A percentile compares a stretch with the other conserved stretches of the same genome.
These are phyloP conservation scores for Steromphala cineraria DNA, from an alignment of 2,888 invertebrate species.

Conservation along the genomic window DNA sequence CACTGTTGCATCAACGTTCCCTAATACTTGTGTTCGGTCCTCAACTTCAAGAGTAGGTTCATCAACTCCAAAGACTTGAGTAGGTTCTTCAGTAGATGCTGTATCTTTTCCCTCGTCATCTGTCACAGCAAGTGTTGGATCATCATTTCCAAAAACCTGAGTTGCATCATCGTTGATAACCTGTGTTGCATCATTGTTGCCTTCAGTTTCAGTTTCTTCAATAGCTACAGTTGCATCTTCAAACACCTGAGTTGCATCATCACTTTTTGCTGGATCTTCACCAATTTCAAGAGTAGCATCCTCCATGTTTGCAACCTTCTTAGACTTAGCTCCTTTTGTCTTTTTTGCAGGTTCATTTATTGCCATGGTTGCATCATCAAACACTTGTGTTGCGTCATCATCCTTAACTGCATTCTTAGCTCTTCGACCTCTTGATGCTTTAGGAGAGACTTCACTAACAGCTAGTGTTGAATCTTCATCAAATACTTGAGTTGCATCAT, in stretches of 20 bases:
- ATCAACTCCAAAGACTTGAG: slow-evolving; percentile 11
- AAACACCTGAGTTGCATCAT: slow-evolving; percentile 5
- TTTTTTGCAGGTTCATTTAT: background rate
- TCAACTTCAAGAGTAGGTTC: background rate
- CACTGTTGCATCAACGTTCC: background rate
- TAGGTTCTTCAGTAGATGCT: background rate
- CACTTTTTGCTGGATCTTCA: slow-evolving; percentile 17
- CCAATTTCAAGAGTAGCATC: background rate
- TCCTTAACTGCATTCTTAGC: background rate
- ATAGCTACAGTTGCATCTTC: slow-evolving; percentile 17
- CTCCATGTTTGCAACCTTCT: background rate
- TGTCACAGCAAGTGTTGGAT: background rate
- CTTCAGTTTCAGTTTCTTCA: background rate
- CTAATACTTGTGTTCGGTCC: slow-evolving; percentile 26
- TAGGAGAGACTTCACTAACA: background rate
- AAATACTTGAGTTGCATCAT: slow-evolving; percentile 27
- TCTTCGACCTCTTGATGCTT: background rate
- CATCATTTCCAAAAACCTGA: background rate
- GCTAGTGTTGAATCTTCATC: slow-evolving; percentile 23
- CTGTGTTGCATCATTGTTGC: slow-evolving; percentile 10
- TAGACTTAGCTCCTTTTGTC: background rate
- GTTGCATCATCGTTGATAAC: background rate
- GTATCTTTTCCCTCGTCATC: background rate
- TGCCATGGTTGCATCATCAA: slow-evolving; percentile 19
- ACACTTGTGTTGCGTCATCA: slow-evolving; percentile 27